Conservation (phyloP, 2,797 vertebrate genomes). For the Liasis olivaceus region DNA sequence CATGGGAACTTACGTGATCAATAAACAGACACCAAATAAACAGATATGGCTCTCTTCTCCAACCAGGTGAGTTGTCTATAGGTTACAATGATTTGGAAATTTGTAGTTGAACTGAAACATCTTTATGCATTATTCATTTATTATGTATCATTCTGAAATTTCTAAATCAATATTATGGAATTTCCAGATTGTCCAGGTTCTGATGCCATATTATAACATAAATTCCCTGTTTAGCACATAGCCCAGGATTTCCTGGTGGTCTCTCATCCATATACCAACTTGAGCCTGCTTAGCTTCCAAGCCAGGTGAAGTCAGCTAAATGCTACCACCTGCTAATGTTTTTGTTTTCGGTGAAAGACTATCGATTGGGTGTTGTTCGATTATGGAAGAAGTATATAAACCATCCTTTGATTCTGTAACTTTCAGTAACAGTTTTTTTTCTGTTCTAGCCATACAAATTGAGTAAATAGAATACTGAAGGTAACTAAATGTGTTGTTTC, state of each 20-base stretch:
- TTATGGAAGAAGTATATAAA: background rate
- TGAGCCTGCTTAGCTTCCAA: background rate
- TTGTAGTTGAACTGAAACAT: slow-evolving; percentile 3
- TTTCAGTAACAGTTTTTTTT: no score
- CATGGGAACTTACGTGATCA: slow-evolving; percentile 94
- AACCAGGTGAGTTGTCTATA: slow-evolving; percentile 78
- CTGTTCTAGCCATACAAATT: background rate
- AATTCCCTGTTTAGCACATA: background rate
- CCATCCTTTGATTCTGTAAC: background rate
- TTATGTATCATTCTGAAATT: background rate
- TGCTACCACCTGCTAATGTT: background rate
- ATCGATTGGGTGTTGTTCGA: background rate
- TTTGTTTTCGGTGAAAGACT: background rate
- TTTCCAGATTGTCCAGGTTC: background rate
- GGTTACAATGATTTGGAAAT: background rate
- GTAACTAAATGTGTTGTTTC: background rate
- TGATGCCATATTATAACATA: background rate
- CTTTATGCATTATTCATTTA: background rate
- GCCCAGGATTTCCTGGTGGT: background rate
- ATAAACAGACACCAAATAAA: slow-evolving; percentile 95
- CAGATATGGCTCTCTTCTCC: slow-evolving; percentile 98
- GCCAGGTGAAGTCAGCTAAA: background rate
- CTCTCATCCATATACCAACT: background rate
- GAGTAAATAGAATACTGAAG: background rate
- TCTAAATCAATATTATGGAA: background rate